These are phyloP conservation scores for Tetraodon nigroviridis DNA, from an alignment of 2,113 vertebrate species.

Conservation along the genomic window DNA sequence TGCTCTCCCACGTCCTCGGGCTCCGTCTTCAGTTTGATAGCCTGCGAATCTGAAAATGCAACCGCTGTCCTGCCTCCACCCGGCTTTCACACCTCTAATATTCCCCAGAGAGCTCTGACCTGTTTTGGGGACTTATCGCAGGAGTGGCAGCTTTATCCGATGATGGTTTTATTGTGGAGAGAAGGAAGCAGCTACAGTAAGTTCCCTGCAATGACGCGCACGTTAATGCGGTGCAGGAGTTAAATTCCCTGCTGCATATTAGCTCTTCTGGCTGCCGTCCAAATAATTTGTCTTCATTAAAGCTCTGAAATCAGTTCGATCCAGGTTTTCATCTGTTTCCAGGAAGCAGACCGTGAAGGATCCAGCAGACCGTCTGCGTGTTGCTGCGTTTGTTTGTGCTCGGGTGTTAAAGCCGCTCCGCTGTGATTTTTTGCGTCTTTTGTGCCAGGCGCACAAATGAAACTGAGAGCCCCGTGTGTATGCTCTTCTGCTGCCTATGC, in stretches of 20 bases:
- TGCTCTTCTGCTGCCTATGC: not conserved
- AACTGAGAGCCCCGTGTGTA: not conserved
- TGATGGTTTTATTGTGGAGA: slow-evolving; percentile 18
- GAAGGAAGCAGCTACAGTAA: slow-evolving; percentile 27
- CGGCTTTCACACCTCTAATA: slow-evolving; percentile 17
- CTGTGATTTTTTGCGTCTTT: slow-evolving; percentile 2
- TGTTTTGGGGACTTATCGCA: not conserved
- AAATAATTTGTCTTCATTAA: slow-evolving; percentile 58
- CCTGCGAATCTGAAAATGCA: not conserved
- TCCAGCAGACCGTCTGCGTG: slow-evolving; percentile 19
- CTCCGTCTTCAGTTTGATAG: not conserved
- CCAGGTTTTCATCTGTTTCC: slow-evolving; percentile 36
- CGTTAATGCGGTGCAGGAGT: slow-evolving; percentile 18
- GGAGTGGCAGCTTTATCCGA: not conserved
- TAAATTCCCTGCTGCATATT: slow-evolving; percentile 11
- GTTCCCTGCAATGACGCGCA: slow-evolving; percentile 23
- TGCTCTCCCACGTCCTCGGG: slow-evolving; percentile 11
- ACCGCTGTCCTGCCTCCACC: not conserved
- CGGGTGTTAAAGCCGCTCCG: not conserved
- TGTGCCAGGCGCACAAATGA: not conserved
- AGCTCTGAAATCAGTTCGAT: slow-evolving; percentile 6
- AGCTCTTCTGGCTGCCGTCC: slow-evolving; percentile 20
- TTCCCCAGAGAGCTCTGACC: slow-evolving; percentile 13
- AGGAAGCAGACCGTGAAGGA: slow-evolving; percentile 48
- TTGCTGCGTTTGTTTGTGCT: not conserved